Percentiles rank a stretch among this genome's conserved stretches.
phyloP scores from a whole-genome alignment of 2,113 vertebrate species.

The Campylomormyrus tamandua region DNA sequence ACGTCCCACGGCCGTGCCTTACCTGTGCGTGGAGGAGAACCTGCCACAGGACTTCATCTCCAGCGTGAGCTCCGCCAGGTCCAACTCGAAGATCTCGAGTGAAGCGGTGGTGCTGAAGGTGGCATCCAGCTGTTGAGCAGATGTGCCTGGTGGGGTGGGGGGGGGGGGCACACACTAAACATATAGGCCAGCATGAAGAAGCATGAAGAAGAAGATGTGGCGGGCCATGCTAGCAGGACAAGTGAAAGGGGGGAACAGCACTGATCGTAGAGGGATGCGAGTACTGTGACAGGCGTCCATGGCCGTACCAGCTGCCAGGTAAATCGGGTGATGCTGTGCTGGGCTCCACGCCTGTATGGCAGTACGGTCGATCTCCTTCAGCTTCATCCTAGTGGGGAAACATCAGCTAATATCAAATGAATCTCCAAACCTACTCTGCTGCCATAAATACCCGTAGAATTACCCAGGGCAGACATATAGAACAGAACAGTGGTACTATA shows the following conservation, averaged over 20 bases:
- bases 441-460: neutral
- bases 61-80: slow-evolving; percentile 76
- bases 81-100: slow-evolving; percentile 88
- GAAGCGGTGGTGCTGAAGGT: slow-evolving; percentile 92
- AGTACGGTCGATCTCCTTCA: slow-evolving; percentile 88
- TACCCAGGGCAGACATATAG: neutral
- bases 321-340: slow-evolving; percentile 84
- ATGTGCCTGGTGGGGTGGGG: slow-evolving; percentile 70
- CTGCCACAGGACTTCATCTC: slow-evolving; percentile 88
- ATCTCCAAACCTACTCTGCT: neutral
- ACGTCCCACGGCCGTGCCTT: neutral
- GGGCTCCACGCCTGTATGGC: slow-evolving; percentile 96
- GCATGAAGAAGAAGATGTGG: neutral
- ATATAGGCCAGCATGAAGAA: neutral
- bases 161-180: neutral
- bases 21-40: slow-evolving; percentile 83
- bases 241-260: neutral
- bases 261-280: neutral
- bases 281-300: neutral
- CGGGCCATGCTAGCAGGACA: neutral
- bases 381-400: slow-evolving; percentile 73
- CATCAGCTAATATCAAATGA: neutral
- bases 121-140: slow-evolving; percentile 92
- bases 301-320: slow-evolving; percentile 81
- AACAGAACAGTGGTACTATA: neutral